Evolutionary conservation across 2,797 vertebrate genomes (phyloP), one percentile per base, ranked within the genome.

Genomic region (Smutsia temminckii): DNA sequence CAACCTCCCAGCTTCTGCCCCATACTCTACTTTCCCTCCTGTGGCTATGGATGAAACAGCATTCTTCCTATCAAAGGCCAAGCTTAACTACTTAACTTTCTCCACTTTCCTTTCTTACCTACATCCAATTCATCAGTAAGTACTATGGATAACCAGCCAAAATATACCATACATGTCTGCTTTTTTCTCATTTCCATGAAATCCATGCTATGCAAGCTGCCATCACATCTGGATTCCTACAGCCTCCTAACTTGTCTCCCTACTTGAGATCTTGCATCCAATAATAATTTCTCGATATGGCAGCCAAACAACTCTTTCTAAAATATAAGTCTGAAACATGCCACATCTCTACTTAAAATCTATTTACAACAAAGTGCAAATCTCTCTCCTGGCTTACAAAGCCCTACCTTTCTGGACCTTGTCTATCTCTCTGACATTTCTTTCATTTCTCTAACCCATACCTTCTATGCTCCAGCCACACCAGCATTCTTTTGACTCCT

Each of bases 311-410:
- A 61, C 17, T 63, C 37, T 79, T 93, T 83, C 74, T 69, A 80
- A 85, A 93, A 34, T 61, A 9, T 25, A 72, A 64, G 6, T 51
- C 21, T 59, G 27, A 87, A 87, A 8, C 8, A 86, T 92, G 27
- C 6, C n/a, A 77, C 6, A 42, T 32, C 6, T 68, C 27, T 32
- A 32, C 12, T 78, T 93, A 92, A 92, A 93, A 37, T 87, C 69
- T 93, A 72, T n/a, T 61, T 81, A 51, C 20, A 68, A 74, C 59
- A 71, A 72, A 89, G 61, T 59, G 16, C 9, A 66, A 85, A 78
- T 89, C 20, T 81, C n/a, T 80, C 13, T 85, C 14, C 17, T 51
- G 37, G n/a, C 25, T 69, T 68, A 42, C 20, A 40, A 79, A 85
- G 46, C 1, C 20, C 37, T 81, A 29, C 16, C 34, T 7, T 20